Evolutionary conservation across 2,888 invertebrate genomes (phyloP).

Genomic region (Lochmaea capreae): DNA sequence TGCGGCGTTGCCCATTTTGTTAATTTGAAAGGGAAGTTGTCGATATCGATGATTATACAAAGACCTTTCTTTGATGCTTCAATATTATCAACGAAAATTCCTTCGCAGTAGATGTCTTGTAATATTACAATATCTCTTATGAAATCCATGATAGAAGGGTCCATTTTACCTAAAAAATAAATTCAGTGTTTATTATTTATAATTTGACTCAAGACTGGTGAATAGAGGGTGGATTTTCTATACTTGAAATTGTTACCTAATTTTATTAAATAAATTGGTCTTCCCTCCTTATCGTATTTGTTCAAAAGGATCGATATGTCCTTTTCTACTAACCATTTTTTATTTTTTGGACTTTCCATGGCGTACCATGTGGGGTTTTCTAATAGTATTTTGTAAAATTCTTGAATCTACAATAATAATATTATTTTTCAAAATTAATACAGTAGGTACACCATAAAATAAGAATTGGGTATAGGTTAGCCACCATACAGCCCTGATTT

Average conservation of each 20-base stretch:
- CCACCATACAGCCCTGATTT: too few relatives aligned
- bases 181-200: not conserved
- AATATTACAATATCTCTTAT: constrained; percentile 57
- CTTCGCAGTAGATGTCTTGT: constrained; percentile 63
- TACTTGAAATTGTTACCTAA: constrained; percentile 54
- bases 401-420: constrained; percentile 57
- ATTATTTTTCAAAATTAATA: constrained; percentile 6
- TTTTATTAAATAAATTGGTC: constrained; percentile 61
- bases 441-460: constrained; percentile 7
- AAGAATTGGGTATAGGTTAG: too few relatives aligned
- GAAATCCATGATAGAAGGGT: constrained; percentile 53
- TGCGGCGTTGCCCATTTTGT: constrained; percentile 60
- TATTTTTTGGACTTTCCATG: constrained; percentile 51
- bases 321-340: constrained; percentile 56
- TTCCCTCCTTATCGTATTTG: constrained; percentile 59
- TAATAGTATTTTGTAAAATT: constrained; percentile 56
- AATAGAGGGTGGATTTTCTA: too few relatives aligned
- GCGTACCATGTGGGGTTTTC: constrained; percentile 62
- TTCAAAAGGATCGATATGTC: constrained; percentile 58
- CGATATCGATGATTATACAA: constrained; percentile 61
- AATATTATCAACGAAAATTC: constrained; percentile 55
- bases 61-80: constrained; percentile 57
- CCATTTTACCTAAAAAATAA: constrained; percentile 50
- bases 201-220: too few relatives aligned
- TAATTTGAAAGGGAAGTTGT: constrained; percentile 54